These are phyloP conservation scores for Ispidina picta DNA, from an alignment of 2,797 vertebrate species.

Conservation along the genomic window DNA sequence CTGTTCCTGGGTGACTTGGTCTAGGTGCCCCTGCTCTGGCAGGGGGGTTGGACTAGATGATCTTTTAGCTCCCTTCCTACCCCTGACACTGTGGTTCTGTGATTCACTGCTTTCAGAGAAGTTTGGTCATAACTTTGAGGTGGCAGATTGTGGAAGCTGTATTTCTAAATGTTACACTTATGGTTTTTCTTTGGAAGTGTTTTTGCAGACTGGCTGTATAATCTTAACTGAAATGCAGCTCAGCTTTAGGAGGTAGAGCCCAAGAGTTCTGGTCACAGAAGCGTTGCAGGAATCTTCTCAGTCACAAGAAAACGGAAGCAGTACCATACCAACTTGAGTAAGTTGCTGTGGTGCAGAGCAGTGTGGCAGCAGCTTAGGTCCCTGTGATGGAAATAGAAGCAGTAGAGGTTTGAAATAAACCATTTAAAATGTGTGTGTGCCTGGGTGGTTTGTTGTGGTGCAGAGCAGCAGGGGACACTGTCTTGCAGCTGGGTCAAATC, in stretches of 20 bases:
- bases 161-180: not conserved
- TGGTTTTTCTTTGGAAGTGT: not conserved
- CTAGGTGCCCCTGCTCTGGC: too few relatives aligned
- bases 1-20: too few relatives aligned
- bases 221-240: not conserved
- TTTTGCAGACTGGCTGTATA: not conserved
- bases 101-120: not conserved
- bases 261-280: not conserved
- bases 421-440: not conserved
- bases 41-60: too few relatives aligned
- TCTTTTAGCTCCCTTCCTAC: too few relatives aligned
- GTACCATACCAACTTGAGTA: not conserved
- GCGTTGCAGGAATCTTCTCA: not conserved
- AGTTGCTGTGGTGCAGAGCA: not conserved
- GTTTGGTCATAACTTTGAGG: not conserved
- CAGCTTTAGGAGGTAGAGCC: not conserved
- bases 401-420: not conserved
- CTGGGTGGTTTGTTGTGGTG: not conserved
- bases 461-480: too few relatives aligned
- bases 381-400: not conserved
- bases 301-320: not conserved
- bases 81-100: too few relatives aligned
- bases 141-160: not conserved
- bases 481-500: not conserved
- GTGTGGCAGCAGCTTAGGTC: not conserved